These are phyloP conservation scores for Centruroides vittatus DNA, from an alignment of 1,140 invertebrate genomes.

Conservation along the genomic window DNA sequence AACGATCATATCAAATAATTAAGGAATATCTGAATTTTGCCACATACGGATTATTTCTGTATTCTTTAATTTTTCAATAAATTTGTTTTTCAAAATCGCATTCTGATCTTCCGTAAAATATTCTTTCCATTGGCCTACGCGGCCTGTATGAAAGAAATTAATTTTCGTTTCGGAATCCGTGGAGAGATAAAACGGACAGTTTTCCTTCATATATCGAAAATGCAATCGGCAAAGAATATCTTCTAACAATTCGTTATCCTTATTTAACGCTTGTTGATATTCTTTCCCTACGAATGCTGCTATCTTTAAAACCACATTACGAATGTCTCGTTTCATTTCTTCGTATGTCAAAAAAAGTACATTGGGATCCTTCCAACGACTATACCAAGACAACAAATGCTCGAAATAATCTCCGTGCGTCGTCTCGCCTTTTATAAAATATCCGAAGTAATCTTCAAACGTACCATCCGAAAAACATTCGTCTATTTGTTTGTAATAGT, in stretches of 20 bases:
- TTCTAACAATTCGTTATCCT: background rate
- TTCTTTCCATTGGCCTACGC: constrained; percentile 34
- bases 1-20: too few relatives aligned
- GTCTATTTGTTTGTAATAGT: background rate
- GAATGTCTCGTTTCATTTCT: constrained; percentile 6
- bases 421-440: background rate
- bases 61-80: background rate
- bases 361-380: constrained; percentile 1
- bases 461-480: background rate
- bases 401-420: constrained; percentile 8
- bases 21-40: background rate
- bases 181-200: background rate
- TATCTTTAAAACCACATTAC: background rate
- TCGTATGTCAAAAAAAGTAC: constrained; percentile 13
- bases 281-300: constrained; percentile 27
- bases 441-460: background rate
- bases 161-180: constrained; percentile 8
- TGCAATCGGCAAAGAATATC: background rate
- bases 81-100: constrained; percentile 25
- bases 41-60: background rate
- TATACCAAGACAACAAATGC: constrained; percentile 9
- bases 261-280: constrained; percentile 1
- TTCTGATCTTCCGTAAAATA: constrained; percentile 30
- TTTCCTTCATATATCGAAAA: background rate
- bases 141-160: constrained; percentile 31